Percentiles rank a stretch among this genome's conserved stretches.
These are phyloP conservation scores for Rhinichthys klamathensis DNA, from an alignment of 2,113 vertebrate species.

Conservation along the genomic window DNA sequence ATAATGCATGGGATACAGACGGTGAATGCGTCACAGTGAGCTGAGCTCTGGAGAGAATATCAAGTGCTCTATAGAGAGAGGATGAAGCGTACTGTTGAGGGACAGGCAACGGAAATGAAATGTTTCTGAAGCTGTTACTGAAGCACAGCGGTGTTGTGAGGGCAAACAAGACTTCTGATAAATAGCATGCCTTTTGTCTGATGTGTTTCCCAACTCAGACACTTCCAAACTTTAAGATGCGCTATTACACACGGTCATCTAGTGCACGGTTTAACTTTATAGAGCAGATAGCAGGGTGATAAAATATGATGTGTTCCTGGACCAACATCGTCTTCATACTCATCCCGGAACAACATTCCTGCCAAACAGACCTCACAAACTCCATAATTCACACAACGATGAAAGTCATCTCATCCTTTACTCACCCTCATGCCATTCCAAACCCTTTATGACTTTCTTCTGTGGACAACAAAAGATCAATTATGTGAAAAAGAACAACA, in stretches of 20 bases:
- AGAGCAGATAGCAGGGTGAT: background rate
- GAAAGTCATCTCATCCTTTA: background rate
- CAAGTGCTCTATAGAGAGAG: conserved; percentile 14
- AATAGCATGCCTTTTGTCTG: conserved; percentile 2
- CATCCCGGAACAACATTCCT: background rate
- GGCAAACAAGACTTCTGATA: conserved; percentile 6
- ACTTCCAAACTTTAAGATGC: background rate
- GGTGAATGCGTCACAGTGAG: background rate
- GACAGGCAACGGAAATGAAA: conserved; percentile 18
- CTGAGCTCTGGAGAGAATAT: conserved; percentile 11
- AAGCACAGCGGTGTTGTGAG: background rate
- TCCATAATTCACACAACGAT: background rate
- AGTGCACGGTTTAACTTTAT: background rate
- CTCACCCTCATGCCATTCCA: background rate
- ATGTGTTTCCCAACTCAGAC: background rate
- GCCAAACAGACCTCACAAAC: background rate
- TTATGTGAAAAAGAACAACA: background rate
- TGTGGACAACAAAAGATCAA: background rate
- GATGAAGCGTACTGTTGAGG: background rate
- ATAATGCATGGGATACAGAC: background rate
- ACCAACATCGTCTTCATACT: background rate
- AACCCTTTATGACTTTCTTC: background rate
- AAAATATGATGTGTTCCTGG: background rate
- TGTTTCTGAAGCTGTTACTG: conserved; percentile 4
- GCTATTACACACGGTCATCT: background rate